Evolutionary conservation across 2,797 vertebrate species (phyloP).

Genomic region (Botia kubotai): DNA sequence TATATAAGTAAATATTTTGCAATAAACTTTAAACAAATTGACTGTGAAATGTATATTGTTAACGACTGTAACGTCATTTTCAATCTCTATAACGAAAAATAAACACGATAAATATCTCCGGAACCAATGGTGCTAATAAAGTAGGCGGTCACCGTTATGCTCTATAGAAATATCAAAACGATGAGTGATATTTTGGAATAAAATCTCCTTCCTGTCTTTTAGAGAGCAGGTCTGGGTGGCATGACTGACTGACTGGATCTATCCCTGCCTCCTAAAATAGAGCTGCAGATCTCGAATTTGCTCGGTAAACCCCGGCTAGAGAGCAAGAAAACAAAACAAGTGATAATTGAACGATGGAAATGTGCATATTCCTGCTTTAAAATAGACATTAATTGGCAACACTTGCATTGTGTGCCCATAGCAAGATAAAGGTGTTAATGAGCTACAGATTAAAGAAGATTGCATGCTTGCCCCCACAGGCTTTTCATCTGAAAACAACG

Average conservation of each 20-base stretch:
- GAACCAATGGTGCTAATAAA: background rate
- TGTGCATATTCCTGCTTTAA: slow-evolving; percentile 6
- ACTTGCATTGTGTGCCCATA: background rate
- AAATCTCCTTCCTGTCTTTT: slow-evolving; percentile 42
- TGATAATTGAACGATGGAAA: slow-evolving; percentile 42
- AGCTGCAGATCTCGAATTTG: slow-evolving; percentile 50
- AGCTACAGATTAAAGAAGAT: background rate
- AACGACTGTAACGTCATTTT: background rate
- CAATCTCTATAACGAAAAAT: background rate
- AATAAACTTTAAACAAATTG: no score
- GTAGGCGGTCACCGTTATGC: background rate
- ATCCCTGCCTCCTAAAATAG: slow-evolving; percentile 54
- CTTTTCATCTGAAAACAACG: background rate
- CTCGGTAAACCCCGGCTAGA: slow-evolving; percentile 47
- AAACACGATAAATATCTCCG: background rate
- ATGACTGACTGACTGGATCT: slow-evolving; percentile 22
- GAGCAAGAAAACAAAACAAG: slow-evolving; percentile 27
- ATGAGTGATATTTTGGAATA: slow-evolving; percentile 49
- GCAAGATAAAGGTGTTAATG: slow-evolving; percentile 13
- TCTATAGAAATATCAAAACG: slow-evolving; percentile 48
- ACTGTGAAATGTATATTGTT: no score
- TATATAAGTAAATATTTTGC: no score
- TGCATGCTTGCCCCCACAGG: background rate
- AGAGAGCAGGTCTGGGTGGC: slow-evolving; percentile 16
- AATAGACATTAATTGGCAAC: background rate